phyloP scores from a whole-genome alignment of 2,113 vertebrate species.

The Ptilorrhoa leucosticta region DNA sequence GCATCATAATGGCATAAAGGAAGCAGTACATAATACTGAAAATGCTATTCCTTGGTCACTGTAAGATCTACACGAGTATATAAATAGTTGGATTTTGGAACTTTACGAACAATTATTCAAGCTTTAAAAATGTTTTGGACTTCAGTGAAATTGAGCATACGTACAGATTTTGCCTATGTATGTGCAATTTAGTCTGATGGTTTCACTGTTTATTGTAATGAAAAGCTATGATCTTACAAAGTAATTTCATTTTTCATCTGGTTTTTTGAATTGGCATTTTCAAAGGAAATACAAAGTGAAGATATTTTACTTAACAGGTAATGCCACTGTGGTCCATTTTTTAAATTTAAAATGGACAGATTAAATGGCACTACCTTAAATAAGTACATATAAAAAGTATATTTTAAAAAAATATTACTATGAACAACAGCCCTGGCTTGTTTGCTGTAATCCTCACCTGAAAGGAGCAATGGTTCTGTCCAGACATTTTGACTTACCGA shows the following conservation, averaged over 20 bases:
- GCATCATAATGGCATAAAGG: constrained; percentile 30
- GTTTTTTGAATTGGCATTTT: not conserved
- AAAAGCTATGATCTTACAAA: not conserved
- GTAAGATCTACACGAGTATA: not conserved
- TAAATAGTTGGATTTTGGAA: not conserved
- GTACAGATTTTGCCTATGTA: not conserved
- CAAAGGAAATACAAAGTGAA: not conserved
- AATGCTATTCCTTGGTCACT: constrained; percentile 1
- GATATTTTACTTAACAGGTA: not conserved
- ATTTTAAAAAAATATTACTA: not conserved
- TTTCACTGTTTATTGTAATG: not conserved
- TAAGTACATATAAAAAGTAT: not conserved
- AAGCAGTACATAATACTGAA: not conserved
- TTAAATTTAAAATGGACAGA: not conserved
- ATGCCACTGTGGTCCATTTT: not conserved
- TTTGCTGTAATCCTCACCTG: not conserved
- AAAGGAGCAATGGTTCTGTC: not conserved
- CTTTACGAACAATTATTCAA: not conserved
- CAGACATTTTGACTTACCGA: not conserved
- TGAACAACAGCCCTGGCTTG: not conserved
- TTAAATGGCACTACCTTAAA: not conserved
- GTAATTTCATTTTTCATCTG: not conserved
- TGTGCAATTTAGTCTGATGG: not conserved
- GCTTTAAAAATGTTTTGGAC: not conserved
- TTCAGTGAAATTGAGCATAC: not conserved